Percentiles rank a stretch among this genome's conserved stretches.
Conservation (phyloP, 2,797 vertebrate genomes). For the Euthynnus affinis region DNA sequence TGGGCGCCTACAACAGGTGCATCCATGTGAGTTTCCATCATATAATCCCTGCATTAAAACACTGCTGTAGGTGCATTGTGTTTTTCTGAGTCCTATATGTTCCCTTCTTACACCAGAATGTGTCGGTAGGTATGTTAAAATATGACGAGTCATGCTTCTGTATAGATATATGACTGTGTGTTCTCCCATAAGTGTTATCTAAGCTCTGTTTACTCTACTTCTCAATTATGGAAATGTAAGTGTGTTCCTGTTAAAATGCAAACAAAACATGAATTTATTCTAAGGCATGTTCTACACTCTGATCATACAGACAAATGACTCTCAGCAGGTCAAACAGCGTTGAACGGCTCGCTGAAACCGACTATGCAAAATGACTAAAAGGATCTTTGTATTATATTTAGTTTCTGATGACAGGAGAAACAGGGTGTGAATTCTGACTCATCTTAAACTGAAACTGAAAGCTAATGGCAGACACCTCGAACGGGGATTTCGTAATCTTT, state of each 20-base stretch:
- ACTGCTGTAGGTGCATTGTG: too few species aligned
- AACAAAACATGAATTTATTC: conserved; percentile 20
- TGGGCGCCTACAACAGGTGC: neutral
- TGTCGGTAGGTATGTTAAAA: neutral
- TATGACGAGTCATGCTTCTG: neutral
- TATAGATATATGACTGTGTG: neutral
- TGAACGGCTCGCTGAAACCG: conserved; percentile 16
- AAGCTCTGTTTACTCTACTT: neutral
- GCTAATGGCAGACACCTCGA: neutral
- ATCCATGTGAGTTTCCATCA: neutral
- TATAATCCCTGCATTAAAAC: neutral
- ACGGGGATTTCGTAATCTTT: neutral
- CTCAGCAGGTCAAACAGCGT: conserved; percentile 18
- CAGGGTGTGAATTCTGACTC: conserved; percentile 24
- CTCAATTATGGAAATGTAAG: neutral
- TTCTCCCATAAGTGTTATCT: neutral
- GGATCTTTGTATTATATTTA: neutral
- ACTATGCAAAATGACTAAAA: conserved; percentile 13
- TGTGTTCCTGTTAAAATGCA: conserved; percentile 16
- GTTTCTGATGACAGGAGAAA: conserved; percentile 17
- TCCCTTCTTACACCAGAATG: neutral
- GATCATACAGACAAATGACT: conserved; percentile 27
- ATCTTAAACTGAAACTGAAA: conserved; percentile 54
- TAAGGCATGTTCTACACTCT: neutral
- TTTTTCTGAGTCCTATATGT: neutral